Base-by-base conservation (phyloP, 2,888 invertebrate species). In the Drosophila kanekoi region DNA sequence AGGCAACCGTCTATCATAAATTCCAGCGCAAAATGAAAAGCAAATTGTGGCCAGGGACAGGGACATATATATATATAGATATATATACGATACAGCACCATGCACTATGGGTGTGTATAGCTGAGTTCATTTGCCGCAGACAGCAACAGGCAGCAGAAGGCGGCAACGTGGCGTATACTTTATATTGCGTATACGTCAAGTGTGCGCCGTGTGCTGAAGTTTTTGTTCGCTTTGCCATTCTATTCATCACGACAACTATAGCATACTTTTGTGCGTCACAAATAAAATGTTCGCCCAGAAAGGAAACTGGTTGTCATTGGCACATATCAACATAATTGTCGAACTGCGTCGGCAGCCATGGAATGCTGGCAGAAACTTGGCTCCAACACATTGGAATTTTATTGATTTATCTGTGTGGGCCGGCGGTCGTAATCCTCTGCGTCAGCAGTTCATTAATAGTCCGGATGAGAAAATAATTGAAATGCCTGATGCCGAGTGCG, bases 351-450 rank as follows among this genome's bases (percentile, higher is more conserved):
- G 35, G 4, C 43, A 40, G 3, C 57, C 37, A 47, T 20, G 58
- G 64, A 70, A 71, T 70, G 53, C 38, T 47, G 33, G n/a, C 10
- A 10, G n/a, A 37, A 52, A 40, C 23, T 37, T 23, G 9, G 37
- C 41, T 49, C 28, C 35, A 70, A 65, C 74, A 56, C 80, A 64
- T 83, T 72, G 85, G 85, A 85, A 87, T 85, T 87, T 85, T 76
- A 85, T 87, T 72, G 87, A 87, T 85, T 85, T 77, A 73, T 71
- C 45, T 57, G 64, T 23, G 23, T 2, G 23, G 23, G 8, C 11
- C 1, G 13, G 0, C n/a, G 5, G 1, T 10, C 28, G 13, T 20
- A 20, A 51, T 20, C 9, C 28, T 23, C 14, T 14, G 53, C 64
- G 66, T 59, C 69, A 69, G 66, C 48, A 52, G 62, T 74, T 79